Base-by-base conservation (phyloP, 37 sponge, comb jelly and placozoan species). In the Lycopodina hypogea region DNA sequence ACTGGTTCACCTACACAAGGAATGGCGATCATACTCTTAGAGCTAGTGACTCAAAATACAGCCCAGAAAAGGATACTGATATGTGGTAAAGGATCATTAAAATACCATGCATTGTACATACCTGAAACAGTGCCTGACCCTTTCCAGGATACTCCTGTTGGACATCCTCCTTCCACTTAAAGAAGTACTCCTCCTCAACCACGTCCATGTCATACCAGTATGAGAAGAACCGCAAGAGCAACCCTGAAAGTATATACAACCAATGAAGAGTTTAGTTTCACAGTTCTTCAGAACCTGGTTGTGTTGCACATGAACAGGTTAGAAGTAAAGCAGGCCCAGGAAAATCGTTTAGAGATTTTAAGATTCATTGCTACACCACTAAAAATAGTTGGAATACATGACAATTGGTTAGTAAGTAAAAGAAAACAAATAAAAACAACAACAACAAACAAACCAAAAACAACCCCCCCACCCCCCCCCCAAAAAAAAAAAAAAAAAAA, bases 111-210 rank as follows among this genome's bases (percentile, higher is more conserved):
- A 18, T 14, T 58, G 3, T 58, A 3, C 37, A 35, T 22, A 91
- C 93, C 76, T 93, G 88, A 69, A 93, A 93, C n/a, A 93, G 81
- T 3, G 94, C 88, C 62, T 87, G 78, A 48, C 83, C 94, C 52
- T 93, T 93, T 36, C 94, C 94, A 8, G 94, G 94, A 30, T 74
- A 79, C 22, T 86, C 75, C 53, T 87, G 76, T 6, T 76, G 58
- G 56, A 80, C 42, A 63, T 93, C 94, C 24, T 93, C 94, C 56
- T 78, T 93, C 94, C 94, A 93, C 32, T 64, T 55, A 29, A 89
- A 42, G 76, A 87, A 83, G 4, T 71, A 87, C 29, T 89, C 94
- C 42, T 90, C 94, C 18, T 93, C 94, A 32, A 90, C 69, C 18
- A 93, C 84, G 42, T 93, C 94, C 81, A 81, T 70, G 19, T 90